Evolutionary conservation across 1,140 invertebrate genomes (phyloP), one percentile per base, ranked within the genome.

Genomic region (Drosophila setifemur): DNA sequence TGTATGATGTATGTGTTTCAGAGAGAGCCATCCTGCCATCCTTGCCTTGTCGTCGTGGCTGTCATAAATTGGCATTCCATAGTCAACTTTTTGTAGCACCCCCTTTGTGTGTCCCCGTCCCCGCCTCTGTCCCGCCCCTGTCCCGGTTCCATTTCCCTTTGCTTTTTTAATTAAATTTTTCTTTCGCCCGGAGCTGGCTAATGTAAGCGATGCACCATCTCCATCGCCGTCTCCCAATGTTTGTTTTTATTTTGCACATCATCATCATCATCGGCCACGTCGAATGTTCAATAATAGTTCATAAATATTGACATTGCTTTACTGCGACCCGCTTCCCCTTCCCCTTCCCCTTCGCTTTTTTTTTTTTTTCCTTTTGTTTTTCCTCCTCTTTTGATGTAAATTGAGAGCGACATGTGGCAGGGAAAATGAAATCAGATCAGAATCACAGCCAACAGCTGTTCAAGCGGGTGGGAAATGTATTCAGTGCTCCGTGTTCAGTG

Each of bases 161-260:
- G 28, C 42, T 58, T 72, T 72, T 72, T 72, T 72, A 71, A 71
- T 71, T 71, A 71, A 70, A 71, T 71, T 71, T 49, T 70, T 49
- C 52, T 39, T 28, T 70, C 25, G 28, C 37, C 67, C 19, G 16
- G 33, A 25, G 31, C 31, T 28, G 33, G 68, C 61, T 66, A 66
- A 66, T 66, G 58, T 66, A 64, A 49, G 33, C 43, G 11, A 23
- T 8, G 5, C 9, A n/a, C 2, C 40, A 5, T 6, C 28, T 31
- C 6, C 28, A 9, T 23, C 6, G 7, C 18, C 11, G 7, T 11
- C 47, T 54, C 9, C 8, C 7, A 12, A 2, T 44, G 23, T n/a
- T 31, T 54, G 11, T 35, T 61, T 19, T 25, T 1, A 18, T 21
- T 9, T 19, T 40, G 52, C 43, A 25, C 57, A 61, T 44, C 52